These are phyloP conservation scores for Conger conger DNA, from an alignment of 2,113 vertebrate species.

Conservation along the genomic window DNA sequence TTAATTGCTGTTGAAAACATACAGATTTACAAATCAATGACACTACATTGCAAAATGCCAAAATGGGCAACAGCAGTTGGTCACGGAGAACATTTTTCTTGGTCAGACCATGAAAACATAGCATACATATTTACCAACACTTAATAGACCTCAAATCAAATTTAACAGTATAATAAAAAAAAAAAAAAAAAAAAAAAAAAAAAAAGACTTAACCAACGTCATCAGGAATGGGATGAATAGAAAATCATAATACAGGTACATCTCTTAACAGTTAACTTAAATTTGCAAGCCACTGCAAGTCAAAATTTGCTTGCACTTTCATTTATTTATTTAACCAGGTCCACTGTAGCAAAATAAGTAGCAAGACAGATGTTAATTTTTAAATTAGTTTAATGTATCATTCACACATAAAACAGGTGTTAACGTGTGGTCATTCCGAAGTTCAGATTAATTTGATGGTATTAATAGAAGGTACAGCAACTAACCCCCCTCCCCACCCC, in stretches of 20 bases:
- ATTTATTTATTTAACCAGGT: not conserved
- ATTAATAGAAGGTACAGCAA: constrained; percentile 62
- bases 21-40: not conserved
- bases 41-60: not conserved
- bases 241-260: not conserved
- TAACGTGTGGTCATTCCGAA: constrained; percentile 66
- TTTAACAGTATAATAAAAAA: too few relatives aligned
- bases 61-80: not conserved
- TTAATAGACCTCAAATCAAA: too few relatives aligned
- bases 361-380: constrained; percentile 51
- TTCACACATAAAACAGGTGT: constrained; percentile 77
- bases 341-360: constrained; percentile 41
- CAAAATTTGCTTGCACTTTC: not conserved
- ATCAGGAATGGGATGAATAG: not conserved
- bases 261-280: not conserved
- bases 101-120: too few relatives aligned
- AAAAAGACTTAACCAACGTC: not conserved
- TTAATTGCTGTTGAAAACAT: too few relatives aligned
- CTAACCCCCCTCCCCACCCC: not conserved
- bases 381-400: constrained; percentile 73
- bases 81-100: too few relatives aligned
- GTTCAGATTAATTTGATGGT: constrained; percentile 60
- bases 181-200: not conserved
- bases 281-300: not conserved
- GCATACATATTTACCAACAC: too few relatives aligned